These are phyloP conservation scores for Cynopterus sphinx DNA, from an alignment of 2,797 vertebrate genomes.

Conservation along the genomic window DNA sequence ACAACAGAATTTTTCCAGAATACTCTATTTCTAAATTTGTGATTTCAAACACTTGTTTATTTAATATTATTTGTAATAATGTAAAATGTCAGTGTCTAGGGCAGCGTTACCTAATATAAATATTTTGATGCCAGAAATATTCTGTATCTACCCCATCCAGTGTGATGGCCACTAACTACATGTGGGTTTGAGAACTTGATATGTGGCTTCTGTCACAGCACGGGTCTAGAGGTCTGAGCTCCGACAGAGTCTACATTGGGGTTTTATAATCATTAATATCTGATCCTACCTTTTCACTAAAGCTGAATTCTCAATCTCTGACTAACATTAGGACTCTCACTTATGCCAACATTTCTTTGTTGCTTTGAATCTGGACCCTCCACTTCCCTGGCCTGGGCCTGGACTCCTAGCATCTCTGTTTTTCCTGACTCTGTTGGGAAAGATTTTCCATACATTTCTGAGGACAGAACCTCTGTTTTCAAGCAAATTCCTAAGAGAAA, in stretches of 20 bases:
- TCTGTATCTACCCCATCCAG: background rate
- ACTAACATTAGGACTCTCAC: background rate
- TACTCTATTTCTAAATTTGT: background rate
- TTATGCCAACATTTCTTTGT: background rate
- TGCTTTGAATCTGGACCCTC: background rate
- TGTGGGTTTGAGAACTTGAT: background rate
- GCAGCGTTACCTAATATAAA: fast-evolving
- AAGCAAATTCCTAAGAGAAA: background rate
- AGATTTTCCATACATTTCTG: background rate
- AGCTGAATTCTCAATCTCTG: background rate
- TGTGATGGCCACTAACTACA: fast-evolving
- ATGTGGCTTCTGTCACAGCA: background rate
- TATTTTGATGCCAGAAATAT: background rate
- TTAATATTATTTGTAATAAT: background rate
- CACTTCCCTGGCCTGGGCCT: background rate
- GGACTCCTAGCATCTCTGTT: background rate
- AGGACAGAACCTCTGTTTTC: no score
- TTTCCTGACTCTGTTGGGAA: background rate
- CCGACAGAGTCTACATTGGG: background rate
- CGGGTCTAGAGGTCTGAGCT: no score
- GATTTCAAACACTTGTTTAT: background rate
- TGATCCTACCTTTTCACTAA: background rate
- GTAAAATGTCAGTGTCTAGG: background rate
- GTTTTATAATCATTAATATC: fast-evolving
- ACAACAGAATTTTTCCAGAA: background rate